phyloP scores from a whole-genome alignment of 1,140 invertebrate genomes.

The Brachionus koreanus region DNA sequence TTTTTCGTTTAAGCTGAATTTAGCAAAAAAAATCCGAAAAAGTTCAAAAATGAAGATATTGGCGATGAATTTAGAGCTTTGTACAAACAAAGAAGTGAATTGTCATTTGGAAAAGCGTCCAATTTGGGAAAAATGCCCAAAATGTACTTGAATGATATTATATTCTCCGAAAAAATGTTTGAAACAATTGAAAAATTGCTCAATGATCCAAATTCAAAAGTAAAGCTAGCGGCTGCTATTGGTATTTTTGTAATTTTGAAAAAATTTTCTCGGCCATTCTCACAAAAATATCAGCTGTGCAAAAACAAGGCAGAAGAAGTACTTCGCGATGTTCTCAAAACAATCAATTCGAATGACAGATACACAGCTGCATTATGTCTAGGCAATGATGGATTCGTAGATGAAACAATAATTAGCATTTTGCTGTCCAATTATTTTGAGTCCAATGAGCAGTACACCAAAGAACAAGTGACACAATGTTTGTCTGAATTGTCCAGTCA shows the following conservation, averaged over 20 bases:
- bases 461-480: constrained; percentile 19
- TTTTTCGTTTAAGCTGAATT: background rate
- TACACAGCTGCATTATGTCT: constrained; percentile 8
- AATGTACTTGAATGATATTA: background rate
- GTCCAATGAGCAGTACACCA: constrained; percentile 23
- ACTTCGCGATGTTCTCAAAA: background rate
- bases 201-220: constrained; percentile 22
- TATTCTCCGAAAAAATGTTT: constrained; percentile 27
- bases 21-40: constrained; percentile 11
- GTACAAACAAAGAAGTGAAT: constrained; percentile 37
- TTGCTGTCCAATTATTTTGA: constrained; percentile 27
- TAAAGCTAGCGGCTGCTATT: background rate
- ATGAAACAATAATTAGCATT: background rate
- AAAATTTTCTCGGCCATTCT: background rate
- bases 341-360: background rate
- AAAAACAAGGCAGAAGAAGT: constrained; percentile 13
- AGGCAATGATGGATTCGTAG: background rate
- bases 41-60: background rate
- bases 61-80: background rate
- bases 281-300: background rate
- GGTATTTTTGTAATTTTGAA: background rate
- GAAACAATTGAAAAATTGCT: background rate
- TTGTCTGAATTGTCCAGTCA: background rate
- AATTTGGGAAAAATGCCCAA: background rate
- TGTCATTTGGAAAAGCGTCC: background rate